Percentiles rank a stretch among this genome's conserved stretches.
These are phyloP conservation scores for Triops longicaudatus DNA, from an alignment of 1,140 invertebrate species.

Conservation along the genomic window DNA sequence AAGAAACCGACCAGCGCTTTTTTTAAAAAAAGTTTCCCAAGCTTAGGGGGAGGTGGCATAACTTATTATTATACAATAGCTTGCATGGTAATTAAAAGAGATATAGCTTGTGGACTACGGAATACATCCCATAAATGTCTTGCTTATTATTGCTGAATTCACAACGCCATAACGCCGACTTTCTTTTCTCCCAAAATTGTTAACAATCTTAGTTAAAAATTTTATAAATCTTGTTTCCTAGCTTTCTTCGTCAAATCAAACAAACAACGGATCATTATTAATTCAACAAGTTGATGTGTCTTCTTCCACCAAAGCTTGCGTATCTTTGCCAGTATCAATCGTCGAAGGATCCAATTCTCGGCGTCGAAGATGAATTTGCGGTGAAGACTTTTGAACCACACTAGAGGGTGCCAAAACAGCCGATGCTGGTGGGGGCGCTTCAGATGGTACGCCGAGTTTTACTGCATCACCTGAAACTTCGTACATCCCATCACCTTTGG, in stretches of 20 bases:
- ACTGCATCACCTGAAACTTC: conserved; percentile 24
- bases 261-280: not conserved
- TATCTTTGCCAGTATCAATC: conserved; percentile 83
- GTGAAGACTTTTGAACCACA: conserved; percentile 62
- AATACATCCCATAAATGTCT: no score
- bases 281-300: conserved; percentile 51
- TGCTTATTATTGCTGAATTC: no score
- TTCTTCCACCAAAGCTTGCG: conserved; percentile 77
- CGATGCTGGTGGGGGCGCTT: conserved; percentile 41
- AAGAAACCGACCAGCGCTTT: no score
- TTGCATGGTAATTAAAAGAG: no score
- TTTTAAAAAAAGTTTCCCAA: no score
- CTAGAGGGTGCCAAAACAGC: conserved; percentile 68
- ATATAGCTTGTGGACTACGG: no score
- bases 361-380: conserved; percentile 60
- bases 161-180: no score
- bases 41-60: no score
- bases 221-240: not conserved
- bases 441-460: conserved; percentile 22
- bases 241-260: not conserved
- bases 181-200: no score
- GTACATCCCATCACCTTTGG: conserved; percentile 21
- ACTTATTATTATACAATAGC: no score
- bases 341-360: conserved; percentile 70
- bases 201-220: no score